Evolutionary conservation across 2,797 vertebrate species (phyloP).

Genomic region (Pseudochirops corinnae): DNA sequence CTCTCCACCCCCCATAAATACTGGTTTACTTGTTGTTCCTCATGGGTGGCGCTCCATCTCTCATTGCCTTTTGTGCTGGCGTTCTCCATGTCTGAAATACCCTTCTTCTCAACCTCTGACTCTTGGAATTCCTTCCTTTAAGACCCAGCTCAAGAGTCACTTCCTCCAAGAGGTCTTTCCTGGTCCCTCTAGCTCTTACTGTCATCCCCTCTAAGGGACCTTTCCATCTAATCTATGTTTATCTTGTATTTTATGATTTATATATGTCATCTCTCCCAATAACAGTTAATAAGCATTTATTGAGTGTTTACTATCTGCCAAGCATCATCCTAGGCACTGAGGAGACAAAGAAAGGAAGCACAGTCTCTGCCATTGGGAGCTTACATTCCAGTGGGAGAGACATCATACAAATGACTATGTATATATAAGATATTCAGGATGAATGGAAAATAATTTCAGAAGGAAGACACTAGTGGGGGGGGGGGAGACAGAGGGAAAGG

Average conservation of each 20-base stretch:
- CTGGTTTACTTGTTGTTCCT: not conserved
- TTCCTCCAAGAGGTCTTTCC: not conserved
- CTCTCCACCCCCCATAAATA: not conserved
- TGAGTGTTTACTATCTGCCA: too few species aligned
- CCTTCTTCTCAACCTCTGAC: not conserved
- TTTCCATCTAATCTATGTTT: not conserved
- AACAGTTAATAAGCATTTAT: too few species aligned
- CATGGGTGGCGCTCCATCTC: not conserved
- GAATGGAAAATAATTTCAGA: not conserved
- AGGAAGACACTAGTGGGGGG: not conserved
- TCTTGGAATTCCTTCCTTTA: not conserved
- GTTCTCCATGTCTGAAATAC: not conserved
- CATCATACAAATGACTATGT: too few species aligned
- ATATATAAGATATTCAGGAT: not conserved
- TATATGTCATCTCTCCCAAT: too few species aligned
- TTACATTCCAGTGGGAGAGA: too few species aligned
- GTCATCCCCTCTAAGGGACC: not conserved
- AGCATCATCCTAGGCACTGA: too few species aligned
- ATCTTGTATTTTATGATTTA: not conserved
- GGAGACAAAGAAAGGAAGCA: too few species aligned
- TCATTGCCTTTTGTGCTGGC: not conserved
- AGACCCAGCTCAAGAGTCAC: not conserved
- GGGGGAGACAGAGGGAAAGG: not conserved
- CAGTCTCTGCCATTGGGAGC: too few species aligned
- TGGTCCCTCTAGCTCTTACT: not conserved